Base-by-base conservation (phyloP, 2,113 vertebrate species). In the Phoxinus phoxinus region DNA sequence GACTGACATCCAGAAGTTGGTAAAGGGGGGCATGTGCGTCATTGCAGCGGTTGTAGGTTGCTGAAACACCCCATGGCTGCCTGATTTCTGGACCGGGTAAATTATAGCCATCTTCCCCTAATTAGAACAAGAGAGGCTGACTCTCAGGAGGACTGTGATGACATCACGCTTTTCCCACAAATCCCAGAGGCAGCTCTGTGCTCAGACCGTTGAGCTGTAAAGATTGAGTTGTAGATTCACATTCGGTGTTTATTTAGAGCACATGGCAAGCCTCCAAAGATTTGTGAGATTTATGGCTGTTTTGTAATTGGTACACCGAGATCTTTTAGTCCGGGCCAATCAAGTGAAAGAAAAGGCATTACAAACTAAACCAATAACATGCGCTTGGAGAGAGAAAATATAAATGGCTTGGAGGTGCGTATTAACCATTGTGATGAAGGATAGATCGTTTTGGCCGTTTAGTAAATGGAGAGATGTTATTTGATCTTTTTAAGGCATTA, bases 51-150 rank as follows among this genome's bases (percentile, higher is more conserved):
- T 88, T 84, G 80, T 71, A 88, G 79, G 59, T 83, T 82, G 72
- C 77, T 53, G 21, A 79, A 85, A 83, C 51, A 41, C 79, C 84
- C 73, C 30, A 78, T 78, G 84, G 79, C 78, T 30, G 30, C 83
- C 59, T 85, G 35, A 48, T 85, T 78, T 85, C 30, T 71, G 74
- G 81, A 76, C 37, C 12, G 61, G 72, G 79, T 58, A 85, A 82
- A 85, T 76, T 88, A 83, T 80, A 83, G 84, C 81, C 23, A 41
- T 84, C 46, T 67, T 77, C 69, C 84, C 77, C 86, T 87, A 87
- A 87, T 87, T 85, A 87, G 86, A 87, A 85, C 69, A 85, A 87
- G 83, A 65, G 86, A 74, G 37, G n/a, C 77, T 81, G 56, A 80
- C 86, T 87, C 86, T 84, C 86, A 53, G 75, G 86, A 85, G 86